Conservation (phyloP, 2,113 vertebrate genomes). For the Miniopterus natalensis region DNA sequence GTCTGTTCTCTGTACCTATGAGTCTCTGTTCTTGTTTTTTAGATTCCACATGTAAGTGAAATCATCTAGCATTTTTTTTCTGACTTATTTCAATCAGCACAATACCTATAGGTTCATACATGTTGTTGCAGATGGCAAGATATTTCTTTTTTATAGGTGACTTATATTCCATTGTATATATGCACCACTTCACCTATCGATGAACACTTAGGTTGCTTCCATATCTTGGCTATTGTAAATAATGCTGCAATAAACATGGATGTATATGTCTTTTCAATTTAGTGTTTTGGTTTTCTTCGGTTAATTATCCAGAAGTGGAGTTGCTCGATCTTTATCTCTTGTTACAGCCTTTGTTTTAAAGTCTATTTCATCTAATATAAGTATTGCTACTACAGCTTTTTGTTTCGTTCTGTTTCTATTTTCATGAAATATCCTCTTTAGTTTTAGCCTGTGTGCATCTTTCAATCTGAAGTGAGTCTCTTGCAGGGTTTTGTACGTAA, state of each 20-base stretch:
- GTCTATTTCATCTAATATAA: background rate
- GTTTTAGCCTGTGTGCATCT: background rate
- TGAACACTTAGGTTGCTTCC: background rate
- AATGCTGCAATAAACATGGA: background rate
- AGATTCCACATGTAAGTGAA: background rate
- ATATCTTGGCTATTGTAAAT: background rate
- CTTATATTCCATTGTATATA: background rate
- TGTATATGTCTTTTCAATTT: background rate
- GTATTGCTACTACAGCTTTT: background rate
- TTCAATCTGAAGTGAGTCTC: background rate
- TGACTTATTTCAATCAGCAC: background rate
- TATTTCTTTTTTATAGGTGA: background rate
- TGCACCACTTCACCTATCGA: background rate
- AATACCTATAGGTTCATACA: background rate
- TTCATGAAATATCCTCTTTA: background rate
- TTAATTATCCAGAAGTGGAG: background rate
- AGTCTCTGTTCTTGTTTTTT: background rate
- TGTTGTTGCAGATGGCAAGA: background rate
- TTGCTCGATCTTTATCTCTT: background rate
- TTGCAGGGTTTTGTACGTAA: background rate
- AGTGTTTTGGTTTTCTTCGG: background rate
- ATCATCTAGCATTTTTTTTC: background rate
- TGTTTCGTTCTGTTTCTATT: background rate
- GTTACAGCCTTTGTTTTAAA: background rate
- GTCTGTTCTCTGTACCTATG: background rate